phyloP scores from a whole-genome alignment of 2,888 invertebrate species.

The Nephrotoma flavescens region DNA sequence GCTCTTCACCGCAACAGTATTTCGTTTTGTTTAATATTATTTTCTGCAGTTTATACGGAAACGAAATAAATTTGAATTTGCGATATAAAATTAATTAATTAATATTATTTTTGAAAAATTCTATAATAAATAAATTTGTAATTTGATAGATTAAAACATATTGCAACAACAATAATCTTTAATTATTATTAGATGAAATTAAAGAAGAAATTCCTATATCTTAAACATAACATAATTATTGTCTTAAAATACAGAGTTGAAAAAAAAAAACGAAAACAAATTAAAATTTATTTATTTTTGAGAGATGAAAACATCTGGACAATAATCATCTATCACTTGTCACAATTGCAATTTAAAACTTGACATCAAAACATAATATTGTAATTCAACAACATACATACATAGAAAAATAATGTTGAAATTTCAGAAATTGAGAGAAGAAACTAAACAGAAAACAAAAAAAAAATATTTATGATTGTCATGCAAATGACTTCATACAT shows the following conservation, averaged over 20 bases:
- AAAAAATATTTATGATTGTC: not conserved
- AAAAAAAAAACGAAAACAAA: not conserved
- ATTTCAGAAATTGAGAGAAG: not conserved
- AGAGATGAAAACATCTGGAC: not conserved
- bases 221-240: not conserved
- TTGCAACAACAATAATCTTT: not conserved
- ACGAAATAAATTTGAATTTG: not conserved
- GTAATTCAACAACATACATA: not conserved
- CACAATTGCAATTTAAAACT: not conserved
- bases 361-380: not conserved
- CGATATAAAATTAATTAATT: not conserved
- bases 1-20: not conserved
- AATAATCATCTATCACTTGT: not conserved
- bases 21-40: not conserved
- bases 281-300: not conserved
- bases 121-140: not conserved
- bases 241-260: not conserved
- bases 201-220: not conserved
- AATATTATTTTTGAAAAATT: not conserved
- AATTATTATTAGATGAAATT: not conserved
- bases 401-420: not conserved
- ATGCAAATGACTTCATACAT: not conserved
- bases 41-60: not conserved
- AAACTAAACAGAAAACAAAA: not conserved
- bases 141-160: not conserved